These are phyloP conservation scores for Crotalus tigris DNA, from an alignment of 2,113 vertebrate genomes.

Conservation along the genomic window DNA sequence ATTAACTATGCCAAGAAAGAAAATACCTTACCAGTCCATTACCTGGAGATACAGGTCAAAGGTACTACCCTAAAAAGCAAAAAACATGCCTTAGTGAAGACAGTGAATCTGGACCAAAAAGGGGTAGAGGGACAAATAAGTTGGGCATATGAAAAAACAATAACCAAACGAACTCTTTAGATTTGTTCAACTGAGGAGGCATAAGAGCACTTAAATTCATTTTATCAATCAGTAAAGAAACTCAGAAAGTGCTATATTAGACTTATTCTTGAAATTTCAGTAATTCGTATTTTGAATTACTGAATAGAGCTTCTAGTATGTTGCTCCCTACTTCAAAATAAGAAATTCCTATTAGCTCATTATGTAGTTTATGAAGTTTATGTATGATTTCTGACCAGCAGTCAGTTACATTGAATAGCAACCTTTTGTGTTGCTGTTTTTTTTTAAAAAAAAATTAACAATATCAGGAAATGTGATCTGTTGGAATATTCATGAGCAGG, in stretches of 20 bases:
- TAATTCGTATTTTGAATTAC: not conserved
- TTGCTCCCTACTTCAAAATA: not conserved
- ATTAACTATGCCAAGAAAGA: slow-evolving; percentile 29
- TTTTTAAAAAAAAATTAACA: not conserved
- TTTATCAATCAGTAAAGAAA: not conserved
- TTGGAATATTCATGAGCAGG: too few species aligned
- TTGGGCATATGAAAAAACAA: not conserved
- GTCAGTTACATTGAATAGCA: not conserved
- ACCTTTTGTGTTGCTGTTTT: not conserved
- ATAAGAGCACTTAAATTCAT: not conserved
- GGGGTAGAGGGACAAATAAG: not conserved
- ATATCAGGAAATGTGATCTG: not conserved
- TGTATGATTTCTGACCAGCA: not conserved
- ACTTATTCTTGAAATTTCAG: not conserved
- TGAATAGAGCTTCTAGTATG: not conserved
- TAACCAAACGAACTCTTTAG: not conserved
- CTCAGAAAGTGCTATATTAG: not conserved
- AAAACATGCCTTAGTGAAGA: not conserved
- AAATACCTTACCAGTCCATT: slow-evolving; percentile 60
- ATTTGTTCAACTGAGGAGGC: not conserved
- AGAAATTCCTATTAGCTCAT: not conserved
- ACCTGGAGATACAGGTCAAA: slow-evolving; percentile 61
- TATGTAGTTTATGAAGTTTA: not conserved
- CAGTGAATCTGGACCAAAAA: not conserved
- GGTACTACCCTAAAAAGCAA: slow-evolving; percentile 54